Evolutionary conservation across 2,797 vertebrate species (phyloP).

Genomic region (Lacerta agilis): DNA sequence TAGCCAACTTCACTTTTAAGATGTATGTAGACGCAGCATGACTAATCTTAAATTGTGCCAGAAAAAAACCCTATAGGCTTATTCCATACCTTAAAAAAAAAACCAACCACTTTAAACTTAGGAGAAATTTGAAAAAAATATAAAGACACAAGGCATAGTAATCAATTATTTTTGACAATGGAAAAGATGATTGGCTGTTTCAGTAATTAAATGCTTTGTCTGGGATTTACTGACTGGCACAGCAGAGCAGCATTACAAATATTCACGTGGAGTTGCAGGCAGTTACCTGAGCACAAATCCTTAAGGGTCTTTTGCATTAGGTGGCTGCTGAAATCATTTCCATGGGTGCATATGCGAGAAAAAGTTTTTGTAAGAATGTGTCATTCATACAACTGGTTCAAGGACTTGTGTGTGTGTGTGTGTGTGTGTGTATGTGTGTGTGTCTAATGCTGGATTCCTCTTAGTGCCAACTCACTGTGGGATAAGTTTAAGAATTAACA

Average conservation of each 20-base stretch:
- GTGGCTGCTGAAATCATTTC: background rate
- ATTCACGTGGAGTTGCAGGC: background rate
- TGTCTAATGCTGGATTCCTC: background rate
- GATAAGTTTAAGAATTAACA: constrained; percentile 4
- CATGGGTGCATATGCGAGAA: background rate
- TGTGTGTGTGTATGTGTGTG: background rate
- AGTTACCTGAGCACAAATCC: background rate
- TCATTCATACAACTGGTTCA: too few species aligned
- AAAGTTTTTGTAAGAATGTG: background rate
- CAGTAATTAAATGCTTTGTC: background rate
- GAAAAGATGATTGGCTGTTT: background rate
- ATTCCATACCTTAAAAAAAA: background rate
- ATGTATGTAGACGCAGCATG: background rate
- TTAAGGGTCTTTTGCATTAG: background rate
- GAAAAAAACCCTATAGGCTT: background rate
- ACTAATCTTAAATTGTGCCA: background rate
- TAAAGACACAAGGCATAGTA: background rate
- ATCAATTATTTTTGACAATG: background rate
- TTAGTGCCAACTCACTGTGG: background rate
- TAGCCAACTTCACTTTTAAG: background rate
- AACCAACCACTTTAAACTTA: background rate
- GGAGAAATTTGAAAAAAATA: background rate
- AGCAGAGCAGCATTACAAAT: background rate
- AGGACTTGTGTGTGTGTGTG: background rate
- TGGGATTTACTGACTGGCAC: background rate